These are phyloP conservation scores for Drosophila prostipennis DNA, from an alignment of 2,888 invertebrate species.

Conservation along the genomic window DNA sequence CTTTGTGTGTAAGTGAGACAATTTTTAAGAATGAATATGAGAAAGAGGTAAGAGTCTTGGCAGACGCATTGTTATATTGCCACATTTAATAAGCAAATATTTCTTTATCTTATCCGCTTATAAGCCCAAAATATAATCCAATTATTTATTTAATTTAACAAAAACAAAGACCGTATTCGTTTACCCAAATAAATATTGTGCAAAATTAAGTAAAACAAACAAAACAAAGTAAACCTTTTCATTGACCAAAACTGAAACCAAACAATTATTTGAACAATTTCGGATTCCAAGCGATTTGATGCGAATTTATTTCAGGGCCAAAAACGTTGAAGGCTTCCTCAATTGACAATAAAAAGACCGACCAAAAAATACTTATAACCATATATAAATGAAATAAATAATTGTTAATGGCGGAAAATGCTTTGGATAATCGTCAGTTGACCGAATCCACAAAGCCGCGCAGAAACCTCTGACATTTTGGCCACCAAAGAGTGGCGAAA, in stretches of 20 bases:
- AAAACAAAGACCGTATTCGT: constrained; percentile 17
- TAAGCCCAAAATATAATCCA: not conserved
- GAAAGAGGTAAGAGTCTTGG: too few relatives aligned
- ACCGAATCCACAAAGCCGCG: constrained; percentile 39
- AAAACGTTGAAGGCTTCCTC: constrained; percentile 30
- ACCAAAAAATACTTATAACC: constrained; percentile 14
- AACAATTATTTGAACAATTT: constrained; percentile 43
- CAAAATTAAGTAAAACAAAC: constrained; percentile 18
- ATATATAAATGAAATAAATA: constrained; percentile 29
- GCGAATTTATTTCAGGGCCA: constrained; percentile 47
- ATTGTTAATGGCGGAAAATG: constrained; percentile 55
- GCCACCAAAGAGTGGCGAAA: constrained; percentile 57
- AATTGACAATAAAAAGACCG: constrained; percentile 24
- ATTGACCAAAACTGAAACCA: constrained; percentile 39
- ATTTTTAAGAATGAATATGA: too few relatives aligned
- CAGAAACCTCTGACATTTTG: constrained; percentile 52
- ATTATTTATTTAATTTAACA: constrained; percentile 36
- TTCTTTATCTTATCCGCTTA: not conserved
- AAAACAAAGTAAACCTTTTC: constrained; percentile 10
- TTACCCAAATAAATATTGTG: constrained; percentile 21
- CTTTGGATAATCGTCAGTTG: constrained; percentile 61
- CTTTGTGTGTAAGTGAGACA: too few relatives aligned
- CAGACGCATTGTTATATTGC: not conserved
- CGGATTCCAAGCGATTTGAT: constrained; percentile 30
- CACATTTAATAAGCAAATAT: not conserved